phyloP scores from a whole-genome alignment of 2,113 vertebrate species.

The Corythaeola cristata region DNA sequence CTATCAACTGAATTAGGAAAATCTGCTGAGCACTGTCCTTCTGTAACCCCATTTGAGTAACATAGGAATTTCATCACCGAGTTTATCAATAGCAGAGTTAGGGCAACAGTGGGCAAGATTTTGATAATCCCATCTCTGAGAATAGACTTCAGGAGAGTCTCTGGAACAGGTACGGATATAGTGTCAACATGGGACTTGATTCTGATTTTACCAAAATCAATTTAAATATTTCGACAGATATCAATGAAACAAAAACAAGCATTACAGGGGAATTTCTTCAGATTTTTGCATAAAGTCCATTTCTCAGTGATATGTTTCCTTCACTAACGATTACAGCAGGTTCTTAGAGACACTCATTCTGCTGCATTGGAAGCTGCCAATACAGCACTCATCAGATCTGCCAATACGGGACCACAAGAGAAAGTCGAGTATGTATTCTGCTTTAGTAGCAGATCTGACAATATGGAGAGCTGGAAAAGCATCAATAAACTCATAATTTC shows the following conservation, averaged over 20 bases:
- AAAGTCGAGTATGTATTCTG: not conserved
- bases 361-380: not conserved
- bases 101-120: not conserved
- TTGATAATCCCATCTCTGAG: not conserved
- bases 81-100: not conserved
- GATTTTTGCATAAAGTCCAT: not conserved
- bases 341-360: not conserved
- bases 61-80: not conserved
- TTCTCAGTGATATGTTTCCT: not conserved
- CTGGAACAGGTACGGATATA: not conserved
- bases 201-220: not conserved
- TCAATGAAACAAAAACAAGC: not conserved
- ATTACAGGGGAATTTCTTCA: not conserved
- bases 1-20: not conserved
- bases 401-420: not conserved
- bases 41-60: not conserved
- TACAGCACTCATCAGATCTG: not conserved
- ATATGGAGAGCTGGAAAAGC: not conserved
- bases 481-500: conserved; percentile 5
- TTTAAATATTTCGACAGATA: not conserved
- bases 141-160: not conserved
- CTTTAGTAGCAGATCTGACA: not conserved
- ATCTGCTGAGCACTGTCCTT: not conserved
- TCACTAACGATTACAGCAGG: not conserved
- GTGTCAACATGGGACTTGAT: not conserved